Conservation (phyloP, 2,888 invertebrate genomes). For the Strigamia maritima region DNA sequence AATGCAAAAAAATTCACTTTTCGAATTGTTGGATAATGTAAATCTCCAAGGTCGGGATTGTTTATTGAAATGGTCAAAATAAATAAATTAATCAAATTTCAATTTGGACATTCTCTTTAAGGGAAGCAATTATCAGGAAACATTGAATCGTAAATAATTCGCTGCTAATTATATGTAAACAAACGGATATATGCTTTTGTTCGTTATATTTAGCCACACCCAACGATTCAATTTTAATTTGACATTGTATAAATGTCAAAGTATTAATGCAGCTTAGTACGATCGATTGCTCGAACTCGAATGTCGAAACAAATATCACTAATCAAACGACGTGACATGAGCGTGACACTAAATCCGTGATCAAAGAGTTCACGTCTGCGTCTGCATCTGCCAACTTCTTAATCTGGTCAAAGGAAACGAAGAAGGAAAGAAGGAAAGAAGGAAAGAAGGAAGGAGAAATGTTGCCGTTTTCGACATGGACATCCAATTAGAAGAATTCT, state of each 20-base stretch:
- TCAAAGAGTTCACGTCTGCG: neutral
- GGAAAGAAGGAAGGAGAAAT: too few relatives aligned
- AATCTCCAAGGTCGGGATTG: too few relatives aligned
- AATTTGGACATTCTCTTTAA: neutral
- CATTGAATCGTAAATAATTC: neutral
- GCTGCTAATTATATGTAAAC: neutral
- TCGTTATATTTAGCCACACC: neutral
- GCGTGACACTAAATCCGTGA: neutral
- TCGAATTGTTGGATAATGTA: too few relatives aligned
- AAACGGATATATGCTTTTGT: neutral
- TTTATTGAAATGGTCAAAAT: too few relatives aligned
- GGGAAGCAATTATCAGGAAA: neutral
- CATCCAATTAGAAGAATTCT: neutral
- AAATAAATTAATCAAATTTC: neutral
- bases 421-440: too few relatives aligned
- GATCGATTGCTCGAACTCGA: neutral
- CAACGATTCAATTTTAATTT: neutral
- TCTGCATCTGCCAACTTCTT: neutral
- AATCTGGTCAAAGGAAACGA: neutral
- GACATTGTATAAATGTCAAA: neutral
- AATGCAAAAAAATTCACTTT: too few relatives aligned
- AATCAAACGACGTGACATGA: neutral
- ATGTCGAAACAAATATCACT: conserved; percentile 2
- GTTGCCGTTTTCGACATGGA: neutral
- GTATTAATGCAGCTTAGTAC: neutral